A percentile compares a stretch with the other conserved stretches of the same genome.
Conservation (phyloP, 2,888 invertebrate genomes). For the Limnephilus marmoratus region DNA sequence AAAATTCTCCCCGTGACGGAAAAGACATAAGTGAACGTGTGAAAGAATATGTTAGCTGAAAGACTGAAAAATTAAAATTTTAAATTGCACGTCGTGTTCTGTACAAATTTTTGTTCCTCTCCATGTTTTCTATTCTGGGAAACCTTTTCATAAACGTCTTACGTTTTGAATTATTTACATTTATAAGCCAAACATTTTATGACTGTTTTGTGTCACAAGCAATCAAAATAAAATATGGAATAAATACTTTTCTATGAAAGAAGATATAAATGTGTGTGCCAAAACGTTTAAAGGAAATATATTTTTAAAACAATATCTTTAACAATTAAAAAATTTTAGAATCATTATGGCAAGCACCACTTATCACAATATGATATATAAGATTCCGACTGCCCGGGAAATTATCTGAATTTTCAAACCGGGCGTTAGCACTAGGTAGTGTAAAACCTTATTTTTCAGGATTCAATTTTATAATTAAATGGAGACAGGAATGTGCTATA, state of each 20-base stretch:
- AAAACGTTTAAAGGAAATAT: no score
- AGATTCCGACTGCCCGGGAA: neutral
- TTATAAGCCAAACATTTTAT: neutral
- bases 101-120: neutral
- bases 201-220: neutral
- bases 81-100: neutral
- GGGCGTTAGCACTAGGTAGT: neutral
- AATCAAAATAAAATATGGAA: neutral
- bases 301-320: neutral
- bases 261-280: neutral
- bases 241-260: neutral
- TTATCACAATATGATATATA: neutral
- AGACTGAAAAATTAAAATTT: neutral
- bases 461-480: neutral
- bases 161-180: neutral
- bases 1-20: neutral
- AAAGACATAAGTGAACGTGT: neutral
- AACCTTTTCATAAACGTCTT: neutral
- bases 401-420: neutral
- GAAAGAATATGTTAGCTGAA: neutral
- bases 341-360: neutral
- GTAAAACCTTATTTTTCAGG: neutral
- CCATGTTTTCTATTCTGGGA: neutral
- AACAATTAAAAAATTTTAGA: neutral
- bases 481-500: constrained; percentile 5